These are phyloP conservation scores for Clarias macrocephalus DNA, from an alignment of 2,113 vertebrate species.

Conservation along the genomic window DNA sequence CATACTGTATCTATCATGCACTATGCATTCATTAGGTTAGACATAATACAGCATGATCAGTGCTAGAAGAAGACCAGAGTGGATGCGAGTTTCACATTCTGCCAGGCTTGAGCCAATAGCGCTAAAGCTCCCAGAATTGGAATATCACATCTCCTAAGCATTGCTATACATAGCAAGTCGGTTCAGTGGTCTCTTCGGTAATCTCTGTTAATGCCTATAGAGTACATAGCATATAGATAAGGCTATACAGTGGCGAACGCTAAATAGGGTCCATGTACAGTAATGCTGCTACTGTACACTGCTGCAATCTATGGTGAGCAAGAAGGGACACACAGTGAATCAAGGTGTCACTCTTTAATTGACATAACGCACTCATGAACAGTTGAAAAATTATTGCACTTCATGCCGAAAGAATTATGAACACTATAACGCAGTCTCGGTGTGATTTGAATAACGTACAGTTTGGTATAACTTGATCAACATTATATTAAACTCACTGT, in stretches of 20 bases:
- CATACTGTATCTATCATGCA: background rate
- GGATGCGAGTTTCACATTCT: background rate
- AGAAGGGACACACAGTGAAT: background rate
- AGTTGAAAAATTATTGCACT: background rate
- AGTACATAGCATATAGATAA: background rate
- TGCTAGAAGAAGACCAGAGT: background rate
- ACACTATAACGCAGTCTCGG: background rate
- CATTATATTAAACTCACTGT: background rate
- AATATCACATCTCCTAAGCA: constrained; percentile 1
- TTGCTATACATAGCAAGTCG: background rate
- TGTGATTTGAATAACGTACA: background rate
- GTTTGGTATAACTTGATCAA: background rate
- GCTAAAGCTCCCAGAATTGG: background rate
- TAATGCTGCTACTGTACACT: background rate
- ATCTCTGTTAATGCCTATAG: background rate
- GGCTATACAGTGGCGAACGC: background rate
- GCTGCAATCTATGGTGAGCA: background rate
- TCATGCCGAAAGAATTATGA: background rate
- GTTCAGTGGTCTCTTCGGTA: background rate
- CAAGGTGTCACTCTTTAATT: background rate
- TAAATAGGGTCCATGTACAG: too few species aligned
- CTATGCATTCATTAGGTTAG: background rate
- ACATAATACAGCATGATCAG: background rate
- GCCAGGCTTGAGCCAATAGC: background rate
- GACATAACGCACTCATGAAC: background rate